phyloP scores from a whole-genome alignment of 2,888 invertebrate species.

The Pristionchus maxplancki region DNA sequence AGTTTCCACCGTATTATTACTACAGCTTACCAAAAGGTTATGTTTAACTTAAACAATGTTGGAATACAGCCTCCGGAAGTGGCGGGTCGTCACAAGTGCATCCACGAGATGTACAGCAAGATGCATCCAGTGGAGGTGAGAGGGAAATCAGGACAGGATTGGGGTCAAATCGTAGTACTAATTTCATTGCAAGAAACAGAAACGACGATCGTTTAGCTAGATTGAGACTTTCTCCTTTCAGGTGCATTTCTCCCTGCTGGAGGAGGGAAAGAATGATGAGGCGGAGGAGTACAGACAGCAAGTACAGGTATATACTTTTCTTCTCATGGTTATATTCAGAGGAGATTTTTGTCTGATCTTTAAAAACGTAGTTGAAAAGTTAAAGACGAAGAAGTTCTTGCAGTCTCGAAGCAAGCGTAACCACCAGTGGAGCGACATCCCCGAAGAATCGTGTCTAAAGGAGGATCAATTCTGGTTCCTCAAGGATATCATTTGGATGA shows the following conservation, averaged over 20 bases:
- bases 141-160: neutral
- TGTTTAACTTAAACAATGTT: neutral
- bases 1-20: too few relatives aligned
- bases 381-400: neutral
- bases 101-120: constrained; percentile 40
- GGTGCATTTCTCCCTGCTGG: constrained; percentile 1
- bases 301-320: neutral
- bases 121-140: constrained; percentile 36
- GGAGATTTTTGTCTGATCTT: neutral
- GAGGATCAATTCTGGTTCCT: neutral
- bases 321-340: too few relatives aligned
- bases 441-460: constrained; percentile 1
- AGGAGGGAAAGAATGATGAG: neutral
- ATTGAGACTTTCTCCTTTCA: neutral
- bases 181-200: too few relatives aligned
- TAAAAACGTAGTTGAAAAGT: neutral
- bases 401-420: constrained; percentile 21
- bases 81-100: constrained; percentile 23
- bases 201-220: neutral
- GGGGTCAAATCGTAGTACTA: too few relatives aligned
- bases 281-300: neutral
- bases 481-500: constrained; percentile 46
- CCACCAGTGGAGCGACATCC: constrained; percentile 24
- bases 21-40: too few relatives aligned
- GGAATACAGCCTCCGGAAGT: constrained; percentile 21